Percentiles rank a stretch among this genome's conserved stretches.
phyloP scores from a whole-genome alignment of 2,888 invertebrate genomes.

The Pterostichus madidus region DNA sequence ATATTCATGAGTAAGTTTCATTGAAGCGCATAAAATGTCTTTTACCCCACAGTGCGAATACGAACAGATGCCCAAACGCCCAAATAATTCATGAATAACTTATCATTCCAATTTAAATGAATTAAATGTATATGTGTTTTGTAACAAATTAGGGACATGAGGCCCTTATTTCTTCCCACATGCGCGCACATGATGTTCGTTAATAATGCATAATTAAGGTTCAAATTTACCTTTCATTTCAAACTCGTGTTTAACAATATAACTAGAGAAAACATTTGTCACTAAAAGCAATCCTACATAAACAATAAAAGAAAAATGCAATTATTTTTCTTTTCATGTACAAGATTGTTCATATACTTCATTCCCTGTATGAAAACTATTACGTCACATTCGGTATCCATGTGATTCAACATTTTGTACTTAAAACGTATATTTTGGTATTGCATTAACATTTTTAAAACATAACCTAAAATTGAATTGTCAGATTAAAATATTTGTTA shows the following conservation, averaged over 20 bases:
- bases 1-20: slow-evolving; percentile 46
- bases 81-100: slow-evolving; percentile 51
- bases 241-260: too few species aligned
- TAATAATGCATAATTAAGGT: slow-evolving; percentile 20
- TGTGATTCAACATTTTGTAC: too few species aligned
- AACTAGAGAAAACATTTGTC: too few species aligned
- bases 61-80: slow-evolving; percentile 1
- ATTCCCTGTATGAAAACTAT: too few species aligned
- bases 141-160: slow-evolving; percentile 23
- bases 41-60: slow-evolving; percentile 20
- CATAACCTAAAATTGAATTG: too few species aligned
- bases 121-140: slow-evolving; percentile 34
- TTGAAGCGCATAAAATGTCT: background rate
- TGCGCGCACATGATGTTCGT: background rate
- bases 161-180: slow-evolving; percentile 16
- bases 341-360: background rate
- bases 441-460: too few species aligned
- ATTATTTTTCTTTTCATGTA: too few species aligned
- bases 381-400: too few species aligned
- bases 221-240: background rate
- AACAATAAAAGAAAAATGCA: too few species aligned
- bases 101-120: slow-evolving; percentile 47
- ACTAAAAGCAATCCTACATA: too few species aligned
- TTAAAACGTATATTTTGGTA: too few species aligned
- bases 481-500: too few species aligned